Evolutionary conservation across 2,113 vertebrate species (phyloP), one percentile per base, ranked within the genome.

Genomic region (Condylura cristata): DNA sequence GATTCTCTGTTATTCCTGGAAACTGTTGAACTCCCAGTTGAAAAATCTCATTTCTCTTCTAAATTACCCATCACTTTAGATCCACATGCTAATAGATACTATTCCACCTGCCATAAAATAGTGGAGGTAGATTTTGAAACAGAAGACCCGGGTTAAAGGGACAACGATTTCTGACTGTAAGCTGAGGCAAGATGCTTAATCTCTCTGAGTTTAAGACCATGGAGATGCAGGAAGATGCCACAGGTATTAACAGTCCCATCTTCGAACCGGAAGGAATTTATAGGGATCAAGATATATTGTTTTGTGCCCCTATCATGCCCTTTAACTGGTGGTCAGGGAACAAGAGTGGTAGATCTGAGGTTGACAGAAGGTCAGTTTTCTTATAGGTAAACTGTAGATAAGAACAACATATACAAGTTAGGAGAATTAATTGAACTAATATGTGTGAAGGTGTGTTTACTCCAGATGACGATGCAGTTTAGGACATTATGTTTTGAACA

Each of bases 401-500:
- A 34, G 16, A 85, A 46, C 34, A 81, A 48, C 53, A 70, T n/a
- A 68, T 17, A 63, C 44, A 17, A 81, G 32, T 72, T 88, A 78
- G 18, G n/a, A 86, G 82, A 68, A 78, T 70, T 88, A 78, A 63
- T 81, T 46, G 56, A 26, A 16, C 34, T 79, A 65, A 82, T 74
- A 61, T 65, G 81, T 88, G 70, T 75, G 60, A 79, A 89, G 28
- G 2, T 41, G 41, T 85, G 5, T 78, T 74, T 26, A 61, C 79
- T 97, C 72, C 66, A 93, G 1, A 11, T 95, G 66, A 95, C 92
- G 30, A 53, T 11, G 48, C 10, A 63, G 74, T 83, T 90, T 88
- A 92, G 91, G 79, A 96, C 86, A 90, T 63, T 90, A n/a, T 95
- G 92, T 93, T 95, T 96, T 89, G 95, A 91, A 88, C 24, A 84